Percentiles rank a stretch among this genome's conserved stretches.
Conservation (phyloP, 2,113 vertebrate genomes). For the Heteronetta atricapilla region DNA sequence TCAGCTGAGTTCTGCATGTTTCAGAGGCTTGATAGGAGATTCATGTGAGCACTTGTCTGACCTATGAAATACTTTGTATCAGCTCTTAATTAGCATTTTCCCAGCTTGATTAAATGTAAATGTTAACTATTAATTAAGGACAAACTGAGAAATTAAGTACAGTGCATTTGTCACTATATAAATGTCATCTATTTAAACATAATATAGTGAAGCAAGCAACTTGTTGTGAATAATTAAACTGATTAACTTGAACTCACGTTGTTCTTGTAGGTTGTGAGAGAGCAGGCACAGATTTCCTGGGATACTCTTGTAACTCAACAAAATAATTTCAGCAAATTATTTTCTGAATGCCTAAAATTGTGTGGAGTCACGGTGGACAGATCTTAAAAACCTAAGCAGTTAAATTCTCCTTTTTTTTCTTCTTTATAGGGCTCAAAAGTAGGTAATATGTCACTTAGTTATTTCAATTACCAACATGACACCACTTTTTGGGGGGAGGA, state of each 20-base stretch:
- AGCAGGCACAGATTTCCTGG: constrained; percentile 34
- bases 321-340: background rate
- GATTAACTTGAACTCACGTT: constrained; percentile 28
- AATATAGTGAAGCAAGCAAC: constrained; percentile 24
- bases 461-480: background rate
- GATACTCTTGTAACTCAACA: background rate
- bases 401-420: background rate
- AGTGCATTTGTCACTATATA: constrained; percentile 10
- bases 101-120: constrained; percentile 13
- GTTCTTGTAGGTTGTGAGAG: constrained; percentile 2
- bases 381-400: background rate
- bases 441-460: background rate
- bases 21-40: background rate
- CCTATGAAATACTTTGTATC: background rate
- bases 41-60: background rate
- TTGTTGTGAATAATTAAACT: constrained; percentile 45
- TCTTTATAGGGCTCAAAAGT: background rate
- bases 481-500: background rate
- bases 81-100: background rate
- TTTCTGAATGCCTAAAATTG: background rate
- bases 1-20: background rate
- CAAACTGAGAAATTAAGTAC: constrained; percentile 18
- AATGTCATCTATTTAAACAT: constrained; percentile 35
- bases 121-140: constrained; percentile 29
- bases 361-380: background rate